Evolutionary conservation across 2,797 vertebrate species (phyloP).

Genomic region (Myiotriccus ornatus): DNA sequence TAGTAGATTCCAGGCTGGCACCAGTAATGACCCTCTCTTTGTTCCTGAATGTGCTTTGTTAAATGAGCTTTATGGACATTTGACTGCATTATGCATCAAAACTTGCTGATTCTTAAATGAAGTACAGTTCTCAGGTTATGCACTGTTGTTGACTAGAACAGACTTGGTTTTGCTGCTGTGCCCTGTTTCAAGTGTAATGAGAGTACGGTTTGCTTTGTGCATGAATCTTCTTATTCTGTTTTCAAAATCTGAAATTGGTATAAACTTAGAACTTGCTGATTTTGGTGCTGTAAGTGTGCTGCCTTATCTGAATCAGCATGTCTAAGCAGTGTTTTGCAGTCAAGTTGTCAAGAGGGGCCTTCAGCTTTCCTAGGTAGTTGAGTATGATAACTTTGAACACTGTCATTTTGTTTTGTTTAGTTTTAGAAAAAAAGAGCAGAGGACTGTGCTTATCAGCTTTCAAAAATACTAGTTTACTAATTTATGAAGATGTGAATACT

Average conservation of each 20-base stretch:
- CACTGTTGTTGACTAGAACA: neutral
- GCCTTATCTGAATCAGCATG: neutral
- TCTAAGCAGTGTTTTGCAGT: neutral
- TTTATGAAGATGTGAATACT: neutral
- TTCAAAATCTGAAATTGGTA: neutral
- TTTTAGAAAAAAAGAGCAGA: neutral
- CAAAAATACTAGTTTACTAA: neutral
- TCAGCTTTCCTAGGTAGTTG: neutral
- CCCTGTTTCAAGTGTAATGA: neutral
- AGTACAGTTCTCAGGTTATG: accelerated
- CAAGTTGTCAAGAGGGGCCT: neutral
- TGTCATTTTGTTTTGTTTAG: neutral
- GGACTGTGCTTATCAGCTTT: neutral
- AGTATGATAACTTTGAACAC: neutral
- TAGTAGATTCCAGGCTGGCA: neutral
- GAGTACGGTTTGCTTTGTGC: neutral
- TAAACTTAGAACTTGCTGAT: neutral
- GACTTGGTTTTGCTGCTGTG: neutral
- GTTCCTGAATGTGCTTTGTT: neutral
- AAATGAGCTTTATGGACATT: neutral
- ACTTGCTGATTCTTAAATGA: neutral
- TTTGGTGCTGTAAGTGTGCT: neutral
- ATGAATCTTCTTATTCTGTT: neutral
- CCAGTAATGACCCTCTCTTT: neutral
- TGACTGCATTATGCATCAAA: neutral